These are phyloP conservation scores for Orussus abietinus DNA, from an alignment of 1,140 invertebrate species.

Conservation along the genomic window DNA sequence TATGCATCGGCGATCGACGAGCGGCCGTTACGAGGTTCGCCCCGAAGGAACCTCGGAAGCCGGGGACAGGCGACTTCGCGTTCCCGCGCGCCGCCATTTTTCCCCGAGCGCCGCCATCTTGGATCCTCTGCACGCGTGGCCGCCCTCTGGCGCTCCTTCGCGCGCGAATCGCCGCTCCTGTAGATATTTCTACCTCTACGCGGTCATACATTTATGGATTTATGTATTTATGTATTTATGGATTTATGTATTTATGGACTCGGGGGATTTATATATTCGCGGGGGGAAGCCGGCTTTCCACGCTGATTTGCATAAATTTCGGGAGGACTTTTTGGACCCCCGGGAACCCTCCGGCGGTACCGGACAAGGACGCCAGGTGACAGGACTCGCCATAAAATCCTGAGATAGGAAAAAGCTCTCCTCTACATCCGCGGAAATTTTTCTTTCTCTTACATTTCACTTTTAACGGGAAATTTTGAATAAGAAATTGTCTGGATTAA, in stretches of 20 bases:
- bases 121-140: constrained; percentile 6
- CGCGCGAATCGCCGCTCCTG: no score
- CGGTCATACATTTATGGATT: not conserved
- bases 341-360: no score
- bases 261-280: constrained; percentile 21
- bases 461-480: no score
- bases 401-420: no score
- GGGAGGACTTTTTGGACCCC: no score
- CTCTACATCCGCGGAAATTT: no score
- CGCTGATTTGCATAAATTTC: constrained; percentile 29
- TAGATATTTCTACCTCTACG: no score
- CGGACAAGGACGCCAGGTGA: no score
- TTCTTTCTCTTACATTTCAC: no score
- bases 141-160: constrained; percentile 4
- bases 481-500: no score
- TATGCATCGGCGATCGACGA: constrained; percentile 44
- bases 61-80: constrained; percentile 17
- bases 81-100: constrained; percentile 1
- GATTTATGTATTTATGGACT: not conserved
- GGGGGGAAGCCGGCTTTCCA: constrained; percentile 25
- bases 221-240: not conserved
- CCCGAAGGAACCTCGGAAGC: constrained; percentile 26
- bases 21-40: constrained; percentile 19
- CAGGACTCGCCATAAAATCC: no score
- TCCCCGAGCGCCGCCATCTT: constrained; percentile 20